Evolutionary conservation across 2,113 vertebrate genomes (phyloP), one percentile per base, ranked within the genome.

Genomic region (Perognathus longimembris): DNA sequence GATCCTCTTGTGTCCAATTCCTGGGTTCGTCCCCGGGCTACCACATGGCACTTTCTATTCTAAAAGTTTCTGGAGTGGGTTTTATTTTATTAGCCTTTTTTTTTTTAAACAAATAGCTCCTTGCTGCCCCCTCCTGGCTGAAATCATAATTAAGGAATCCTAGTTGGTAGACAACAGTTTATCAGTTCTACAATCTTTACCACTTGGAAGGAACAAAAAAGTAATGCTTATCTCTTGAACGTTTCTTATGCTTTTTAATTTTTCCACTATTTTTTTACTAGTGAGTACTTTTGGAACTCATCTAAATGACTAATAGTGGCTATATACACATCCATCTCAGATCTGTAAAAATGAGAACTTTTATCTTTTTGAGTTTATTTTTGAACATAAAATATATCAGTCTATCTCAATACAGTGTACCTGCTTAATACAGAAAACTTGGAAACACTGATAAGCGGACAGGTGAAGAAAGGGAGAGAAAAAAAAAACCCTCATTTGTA

Each of bases 61-160:
- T 50, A 36, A 66, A 81, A 76, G 21, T 21, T 45, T 90, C 22
- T 50, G 45, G 50, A 79, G 17, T 90, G 42, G 17, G 36, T 28
- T 57, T 87, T 82, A 32, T 64, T 76, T 61, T 22, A 0, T 76
- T 79, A 21, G 11, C 5, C 3, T 85, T 75, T 0, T 78, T 54
- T 61, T 64, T 42, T 40, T 40, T 63, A 21, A 17, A 42, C 59
- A 42, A 83, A 77, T n/a, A 92, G 92, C 95, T 97, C 92, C 96
- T 94, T 97, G 96, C 95, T 96, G 91, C 96, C 94, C 96, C 94
- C 96, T 96, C 54, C 96, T 97, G 96, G 89, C 28, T 92, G 30
- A 77, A 66, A 83, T 15, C 87, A 40, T 80, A 89, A 80, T 83
- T 91, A 89, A 90, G 6, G 3, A 26, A 50, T 7, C 20, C 30